These are phyloP conservation scores for Pongo abelii DNA, from an alignment of 2,113 vertebrate species.

Conservation along the genomic window DNA sequence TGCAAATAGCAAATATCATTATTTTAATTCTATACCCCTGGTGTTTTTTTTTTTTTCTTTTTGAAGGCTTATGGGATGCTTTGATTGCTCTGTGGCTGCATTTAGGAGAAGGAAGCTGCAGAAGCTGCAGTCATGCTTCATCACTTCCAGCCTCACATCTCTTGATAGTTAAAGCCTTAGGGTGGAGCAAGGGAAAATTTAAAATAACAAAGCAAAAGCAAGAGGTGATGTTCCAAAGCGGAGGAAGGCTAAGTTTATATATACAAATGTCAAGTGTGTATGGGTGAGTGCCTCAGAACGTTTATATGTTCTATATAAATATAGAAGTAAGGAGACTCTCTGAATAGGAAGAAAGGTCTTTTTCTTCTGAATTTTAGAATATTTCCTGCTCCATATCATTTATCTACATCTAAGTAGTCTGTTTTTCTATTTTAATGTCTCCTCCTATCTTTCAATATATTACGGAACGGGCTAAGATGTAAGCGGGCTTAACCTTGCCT, in stretches of 20 bases:
- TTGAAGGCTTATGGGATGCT: not conserved
- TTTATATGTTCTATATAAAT: not conserved
- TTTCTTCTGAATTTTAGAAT: not conserved
- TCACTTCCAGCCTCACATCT: no score
- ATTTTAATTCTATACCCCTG: not conserved
- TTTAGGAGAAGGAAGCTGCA: not conserved
- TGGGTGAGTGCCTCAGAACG: not conserved
- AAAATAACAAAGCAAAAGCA: not conserved
- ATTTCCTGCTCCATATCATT: not conserved
- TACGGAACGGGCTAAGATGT: not conserved
- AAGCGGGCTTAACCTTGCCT: not conserved
- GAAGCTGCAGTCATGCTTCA: not conserved
- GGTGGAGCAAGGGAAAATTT: not conserved
- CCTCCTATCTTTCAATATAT: not conserved
- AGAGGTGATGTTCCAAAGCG: not conserved
- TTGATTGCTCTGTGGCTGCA: not conserved
- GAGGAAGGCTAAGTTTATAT: not conserved
- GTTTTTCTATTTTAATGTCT: not conserved
- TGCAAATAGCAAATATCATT: not conserved
- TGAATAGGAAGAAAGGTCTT: not conserved
- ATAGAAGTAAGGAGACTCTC: not conserved
- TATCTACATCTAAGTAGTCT: not conserved
- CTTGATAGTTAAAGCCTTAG: not conserved
- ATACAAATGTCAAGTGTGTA: not conserved
- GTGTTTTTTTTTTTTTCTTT: not conserved